A percentile compares a stretch with the other conserved stretches of the same genome.
phyloP scores from a whole-genome alignment of 2,113 vertebrate species.

The Nerophis lumbriciformis region DNA sequence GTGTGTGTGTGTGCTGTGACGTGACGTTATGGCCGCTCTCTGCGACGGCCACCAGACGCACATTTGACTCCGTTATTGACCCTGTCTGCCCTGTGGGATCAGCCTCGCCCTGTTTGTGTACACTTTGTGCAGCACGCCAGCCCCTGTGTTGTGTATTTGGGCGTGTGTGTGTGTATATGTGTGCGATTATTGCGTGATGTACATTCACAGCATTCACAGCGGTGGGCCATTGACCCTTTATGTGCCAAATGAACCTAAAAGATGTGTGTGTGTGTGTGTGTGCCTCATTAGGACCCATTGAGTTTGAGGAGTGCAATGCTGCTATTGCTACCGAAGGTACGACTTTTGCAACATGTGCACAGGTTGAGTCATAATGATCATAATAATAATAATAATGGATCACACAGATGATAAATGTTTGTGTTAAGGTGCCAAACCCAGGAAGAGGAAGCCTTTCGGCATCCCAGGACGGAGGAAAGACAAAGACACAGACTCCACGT shows the following conservation, averaged over 20 bases:
- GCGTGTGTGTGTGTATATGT: slow-evolving; percentile 29
- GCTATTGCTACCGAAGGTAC: slow-evolving; percentile 88
- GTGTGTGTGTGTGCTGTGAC: too few relatives aligned
- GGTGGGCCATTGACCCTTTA: slow-evolving; percentile 52
- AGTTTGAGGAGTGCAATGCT: slow-evolving; percentile 95
- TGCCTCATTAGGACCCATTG: slow-evolving; percentile 79
- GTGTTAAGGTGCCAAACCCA: slow-evolving; percentile 82
- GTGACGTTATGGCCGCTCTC: too few relatives aligned
- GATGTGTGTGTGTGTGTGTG: slow-evolving; percentile 26
- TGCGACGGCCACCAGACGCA: slow-evolving; percentile 55
- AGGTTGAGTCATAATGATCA: not conserved
- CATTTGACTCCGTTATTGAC: slow-evolving; percentile 60
- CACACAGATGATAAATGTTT: not conserved
- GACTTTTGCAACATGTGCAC: not conserved
- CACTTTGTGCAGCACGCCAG: slow-evolving; percentile 34
- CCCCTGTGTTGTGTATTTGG: slow-evolving; percentile 29
- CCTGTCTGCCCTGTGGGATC: slow-evolving; percentile 59
- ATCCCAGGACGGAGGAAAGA: slow-evolving; percentile 92
- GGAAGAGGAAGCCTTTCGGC: slow-evolving; percentile 88
- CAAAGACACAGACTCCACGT: slow-evolving; percentile 93
- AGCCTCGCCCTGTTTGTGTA: slow-evolving; percentile 35
- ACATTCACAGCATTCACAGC: slow-evolving; percentile 46
- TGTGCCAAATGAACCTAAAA: slow-evolving; percentile 52
- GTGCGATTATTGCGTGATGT: slow-evolving; percentile 55
- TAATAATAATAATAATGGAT: not conserved